Evolutionary conservation across 2,888 invertebrate species (phyloP).

Genomic region (Pinctada fucata): DNA sequence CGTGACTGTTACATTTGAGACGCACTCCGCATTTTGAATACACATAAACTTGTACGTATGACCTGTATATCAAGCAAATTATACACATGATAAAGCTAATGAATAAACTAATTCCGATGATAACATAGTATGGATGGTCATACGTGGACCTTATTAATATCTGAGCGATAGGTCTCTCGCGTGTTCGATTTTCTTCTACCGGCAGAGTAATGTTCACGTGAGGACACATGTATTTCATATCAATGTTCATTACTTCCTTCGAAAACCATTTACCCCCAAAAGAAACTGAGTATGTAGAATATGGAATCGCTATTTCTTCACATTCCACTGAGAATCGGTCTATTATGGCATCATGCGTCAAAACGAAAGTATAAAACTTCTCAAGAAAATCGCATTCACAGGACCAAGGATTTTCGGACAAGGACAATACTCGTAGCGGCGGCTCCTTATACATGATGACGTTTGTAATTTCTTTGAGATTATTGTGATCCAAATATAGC

Average conservation of each 20-base stretch:
- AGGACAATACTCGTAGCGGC: slow-evolving; percentile 38
- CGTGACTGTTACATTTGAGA: slow-evolving; percentile 19
- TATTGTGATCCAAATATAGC: slow-evolving; percentile 49
- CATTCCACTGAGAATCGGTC: background rate
- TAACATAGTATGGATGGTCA: slow-evolving; percentile 36
- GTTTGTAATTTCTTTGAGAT: slow-evolving; percentile 40
- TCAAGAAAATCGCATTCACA: slow-evolving; percentile 48
- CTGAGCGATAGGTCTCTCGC: background rate
- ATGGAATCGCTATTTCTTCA: background rate
- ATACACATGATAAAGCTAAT: slow-evolving; percentile 43
- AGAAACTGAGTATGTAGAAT: background rate
- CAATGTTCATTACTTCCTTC: slow-evolving; percentile 7
- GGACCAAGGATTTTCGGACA: slow-evolving; percentile 50
- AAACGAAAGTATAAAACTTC: background rate
- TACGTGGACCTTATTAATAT: background rate
- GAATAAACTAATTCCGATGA: slow-evolving; percentile 32
- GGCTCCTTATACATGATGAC: slow-evolving; percentile 38
- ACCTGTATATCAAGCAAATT: slow-evolving; percentile 31
- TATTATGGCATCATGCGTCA: background rate
- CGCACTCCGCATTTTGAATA: slow-evolving; percentile 35
- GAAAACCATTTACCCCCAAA: background rate
- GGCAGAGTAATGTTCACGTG: slow-evolving; percentile 29
- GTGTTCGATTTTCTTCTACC: background rate
- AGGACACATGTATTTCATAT: slow-evolving; percentile 26
- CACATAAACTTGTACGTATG: slow-evolving; percentile 35